A percentile compares a stretch with the other conserved stretches of the same genome.
phyloP scores from a whole-genome alignment of 1,140 invertebrate genomes.

The Drosophila eugracilis region DNA sequence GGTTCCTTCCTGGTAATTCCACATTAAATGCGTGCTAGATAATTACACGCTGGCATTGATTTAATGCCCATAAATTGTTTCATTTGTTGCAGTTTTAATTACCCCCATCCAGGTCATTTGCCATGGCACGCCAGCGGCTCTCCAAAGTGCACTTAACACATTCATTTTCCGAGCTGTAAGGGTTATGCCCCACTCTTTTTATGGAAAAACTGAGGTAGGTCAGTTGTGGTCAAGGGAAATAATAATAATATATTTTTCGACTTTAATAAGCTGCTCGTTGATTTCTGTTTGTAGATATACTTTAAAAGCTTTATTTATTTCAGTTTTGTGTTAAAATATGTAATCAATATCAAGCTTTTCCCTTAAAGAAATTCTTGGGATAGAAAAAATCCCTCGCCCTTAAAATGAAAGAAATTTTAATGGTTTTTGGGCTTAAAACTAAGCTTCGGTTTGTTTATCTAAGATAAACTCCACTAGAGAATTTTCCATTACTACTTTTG shows the following conservation, averaged over 20 bases:
- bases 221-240: background rate
- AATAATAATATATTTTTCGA: conserved; percentile 2
- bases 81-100: conserved; percentile 64
- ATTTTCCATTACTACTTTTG: conserved; percentile 15
- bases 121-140: conserved; percentile 12
- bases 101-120: conserved; percentile 12
- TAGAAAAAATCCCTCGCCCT: background rate
- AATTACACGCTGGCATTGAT: conserved; percentile 69
- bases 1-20: conserved; percentile 26
- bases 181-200: background rate
- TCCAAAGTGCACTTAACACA: conserved; percentile 55
- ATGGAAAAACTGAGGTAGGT: background rate
- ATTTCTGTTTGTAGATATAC: background rate
- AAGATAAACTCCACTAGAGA: conserved; percentile 4
- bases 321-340: background rate
- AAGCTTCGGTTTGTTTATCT: conserved; percentile 2
- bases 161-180: conserved; percentile 18
- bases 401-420: conserved; percentile 5
- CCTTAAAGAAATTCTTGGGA: background rate
- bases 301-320: background rate
- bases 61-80: conserved; percentile 69
- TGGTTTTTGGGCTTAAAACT: conserved; percentile 4
- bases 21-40: conserved; percentile 40
- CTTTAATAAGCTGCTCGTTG: conserved; percentile 4
- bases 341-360: background rate